phyloP scores from a whole-genome alignment of 2,113 vertebrate genomes.

The Bubalus kerabau region DNA sequence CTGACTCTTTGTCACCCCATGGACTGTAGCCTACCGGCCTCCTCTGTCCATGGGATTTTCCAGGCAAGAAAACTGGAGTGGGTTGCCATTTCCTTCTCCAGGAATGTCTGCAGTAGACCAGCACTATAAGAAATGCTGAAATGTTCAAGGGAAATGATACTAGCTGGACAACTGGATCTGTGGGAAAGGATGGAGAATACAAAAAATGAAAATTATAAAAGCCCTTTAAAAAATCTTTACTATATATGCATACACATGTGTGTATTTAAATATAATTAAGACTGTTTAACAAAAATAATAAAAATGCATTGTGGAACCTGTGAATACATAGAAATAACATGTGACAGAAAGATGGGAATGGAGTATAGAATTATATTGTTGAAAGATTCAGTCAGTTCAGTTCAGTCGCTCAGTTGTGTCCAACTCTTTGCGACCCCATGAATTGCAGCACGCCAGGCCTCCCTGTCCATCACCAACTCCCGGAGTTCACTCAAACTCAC shows the following conservation, averaged over 20 bases:
- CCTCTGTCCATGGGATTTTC: too few species aligned
- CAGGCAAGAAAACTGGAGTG: too few species aligned
- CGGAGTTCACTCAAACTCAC: too few species aligned
- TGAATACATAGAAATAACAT: not conserved
- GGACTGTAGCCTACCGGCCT: too few species aligned
- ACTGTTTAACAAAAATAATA: not conserved
- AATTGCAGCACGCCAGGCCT: fast-evolving
- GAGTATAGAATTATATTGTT: not conserved
- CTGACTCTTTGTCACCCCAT: too few species aligned
- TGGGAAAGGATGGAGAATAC: not conserved
- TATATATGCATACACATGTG: not conserved
- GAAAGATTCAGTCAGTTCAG: not conserved
- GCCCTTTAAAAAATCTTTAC: not conserved
- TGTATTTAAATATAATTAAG: not conserved
- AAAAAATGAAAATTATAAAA: not conserved
- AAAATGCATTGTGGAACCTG: not conserved
- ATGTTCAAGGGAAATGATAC: not conserved
- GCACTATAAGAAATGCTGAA: not conserved
- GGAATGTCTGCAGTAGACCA: not conserved
- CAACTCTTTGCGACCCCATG: too few species aligned
- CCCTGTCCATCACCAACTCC: too few species aligned
- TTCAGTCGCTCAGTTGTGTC: too few species aligned
- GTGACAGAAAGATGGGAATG: not conserved
- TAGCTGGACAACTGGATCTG: not conserved
- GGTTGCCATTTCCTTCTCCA: too few species aligned